Evolutionary conservation across 2,888 invertebrate genomes (phyloP), one percentile per base, ranked within the genome.

Genomic region (Oscheius sp.): DNA sequence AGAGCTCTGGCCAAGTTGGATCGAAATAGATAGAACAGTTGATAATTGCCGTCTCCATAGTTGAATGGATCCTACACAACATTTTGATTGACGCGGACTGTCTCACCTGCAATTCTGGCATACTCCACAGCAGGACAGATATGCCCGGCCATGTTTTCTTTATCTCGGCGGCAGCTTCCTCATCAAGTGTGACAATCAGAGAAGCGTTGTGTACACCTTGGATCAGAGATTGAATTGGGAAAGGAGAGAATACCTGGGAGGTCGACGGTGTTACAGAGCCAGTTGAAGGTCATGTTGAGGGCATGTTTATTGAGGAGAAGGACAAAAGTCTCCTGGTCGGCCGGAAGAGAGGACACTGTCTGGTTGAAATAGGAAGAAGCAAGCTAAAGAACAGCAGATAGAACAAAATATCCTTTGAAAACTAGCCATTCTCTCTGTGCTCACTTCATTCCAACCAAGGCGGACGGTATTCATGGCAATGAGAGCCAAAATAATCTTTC

Each of bases 21-120:
- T 7, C 87, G 75, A 52, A 87, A 84, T n/a, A 87, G 66, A 64
- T 85, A 87, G 69, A 87, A 86, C 21, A 87, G 72, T 71, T 87
- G 87, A 58, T 87, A 87, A 16, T 76, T 72, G 6, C 87, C 87
- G 58, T 88, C 87, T n/a, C 86, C 87, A 68, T 87, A 87, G 75
- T 87, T 87, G 76, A 87, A 87, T 1, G 85, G 75, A 25, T 84
- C 80, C 82, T 85, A 55, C 55, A 69, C 1, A 23, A 2, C 18
- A 16, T 45, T 18, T 29, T 29, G 12, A 27, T 6, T 29, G 3
- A 27, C 35, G 9, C 3, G 35, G 35, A 9, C 6, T 27, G 7
- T 18, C 49, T 64, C 13, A 85, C 84, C 59, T 78, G 64, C n/a
- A 87, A 71, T 27, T 81, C 80, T 1, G 78, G 74, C 25, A 87